Percentiles rank a stretch among this genome's conserved stretches.
phyloP scores from a whole-genome alignment of 2,797 vertebrate genomes.

The Argya squamiceps region DNA sequence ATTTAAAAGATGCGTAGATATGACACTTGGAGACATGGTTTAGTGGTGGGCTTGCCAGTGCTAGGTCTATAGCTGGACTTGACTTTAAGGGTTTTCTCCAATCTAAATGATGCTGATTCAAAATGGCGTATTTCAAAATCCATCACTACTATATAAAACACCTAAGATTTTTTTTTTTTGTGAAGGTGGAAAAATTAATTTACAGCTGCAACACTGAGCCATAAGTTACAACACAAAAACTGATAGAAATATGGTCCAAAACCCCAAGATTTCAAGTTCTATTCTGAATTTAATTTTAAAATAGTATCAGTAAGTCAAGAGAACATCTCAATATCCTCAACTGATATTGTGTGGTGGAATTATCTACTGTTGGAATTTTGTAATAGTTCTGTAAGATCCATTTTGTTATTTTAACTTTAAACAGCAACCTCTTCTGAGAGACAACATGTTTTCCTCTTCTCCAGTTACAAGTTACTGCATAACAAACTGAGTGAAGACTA shows the following conservation, averaged over 20 bases:
- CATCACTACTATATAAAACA: background rate
- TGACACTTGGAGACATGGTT: background rate
- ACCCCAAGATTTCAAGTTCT: background rate
- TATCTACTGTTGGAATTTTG: background rate
- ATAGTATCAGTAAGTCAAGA: background rate
- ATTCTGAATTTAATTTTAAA: background rate
- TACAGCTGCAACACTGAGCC: background rate
- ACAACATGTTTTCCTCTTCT: background rate
- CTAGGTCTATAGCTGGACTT: background rate
- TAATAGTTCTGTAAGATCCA: background rate
- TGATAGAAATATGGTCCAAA: background rate
- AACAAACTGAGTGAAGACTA: background rate
- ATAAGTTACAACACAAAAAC: background rate
- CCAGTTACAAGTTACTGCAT: background rate
- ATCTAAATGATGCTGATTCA: background rate
- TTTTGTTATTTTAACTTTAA: background rate
- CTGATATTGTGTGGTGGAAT: background rate
- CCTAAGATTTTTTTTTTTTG: background rate
- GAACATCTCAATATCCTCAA: background rate
- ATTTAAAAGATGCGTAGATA: background rate
- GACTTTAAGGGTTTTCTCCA: background rate
- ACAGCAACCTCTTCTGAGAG: background rate
- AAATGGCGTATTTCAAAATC: background rate
- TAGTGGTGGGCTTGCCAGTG: background rate
- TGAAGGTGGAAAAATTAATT: background rate